Conservation (phyloP, 2,888 invertebrate species). For the Antitype chi region DNA sequence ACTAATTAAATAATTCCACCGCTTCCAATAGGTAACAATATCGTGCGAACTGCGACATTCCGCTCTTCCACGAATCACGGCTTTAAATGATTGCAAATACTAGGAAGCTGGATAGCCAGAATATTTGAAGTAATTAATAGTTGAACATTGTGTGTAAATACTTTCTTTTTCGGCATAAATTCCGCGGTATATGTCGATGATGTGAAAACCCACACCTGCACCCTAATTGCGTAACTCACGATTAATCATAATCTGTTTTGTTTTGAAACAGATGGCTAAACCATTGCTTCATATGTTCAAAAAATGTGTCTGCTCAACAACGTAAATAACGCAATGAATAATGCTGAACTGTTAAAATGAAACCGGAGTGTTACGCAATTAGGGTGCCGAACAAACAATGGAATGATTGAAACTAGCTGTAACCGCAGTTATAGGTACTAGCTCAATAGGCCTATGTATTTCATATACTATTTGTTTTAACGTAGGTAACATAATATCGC, state of each 20-base stretch:
- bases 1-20: background rate
- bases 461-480: background rate
- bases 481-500: background rate
- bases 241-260: too few relatives aligned
- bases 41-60: background rate
- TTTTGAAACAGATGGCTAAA: too few relatives aligned
- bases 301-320: too few relatives aligned
- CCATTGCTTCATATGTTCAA: too few relatives aligned
- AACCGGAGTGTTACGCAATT: too few relatives aligned
- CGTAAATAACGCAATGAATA: too few relatives aligned
- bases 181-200: background rate
- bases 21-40: background rate
- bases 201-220: background rate
- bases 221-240: too few relatives aligned
- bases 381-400: too few relatives aligned
- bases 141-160: background rate
- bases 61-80: background rate
- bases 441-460: background rate
- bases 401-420: background rate
- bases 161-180: background rate
- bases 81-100: background rate
- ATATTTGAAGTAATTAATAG: background rate
- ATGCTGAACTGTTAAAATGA: too few relatives aligned
- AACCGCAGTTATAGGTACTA: background rate
- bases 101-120: background rate